Conservation (phyloP, 2,797 vertebrate species). For the Triplophysa bombifrons region DNA sequence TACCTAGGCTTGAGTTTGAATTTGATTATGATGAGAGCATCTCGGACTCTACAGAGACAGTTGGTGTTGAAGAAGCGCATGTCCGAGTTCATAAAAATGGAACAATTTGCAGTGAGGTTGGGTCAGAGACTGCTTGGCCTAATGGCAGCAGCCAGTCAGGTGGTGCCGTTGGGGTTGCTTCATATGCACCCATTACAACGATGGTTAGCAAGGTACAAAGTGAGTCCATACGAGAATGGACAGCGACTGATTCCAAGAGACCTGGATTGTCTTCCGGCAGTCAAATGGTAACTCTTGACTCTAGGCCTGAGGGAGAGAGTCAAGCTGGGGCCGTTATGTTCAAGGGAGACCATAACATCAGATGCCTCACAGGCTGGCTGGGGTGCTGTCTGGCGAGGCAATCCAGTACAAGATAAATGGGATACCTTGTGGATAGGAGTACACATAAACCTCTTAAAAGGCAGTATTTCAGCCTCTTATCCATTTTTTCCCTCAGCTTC, state of each 20-base stretch:
- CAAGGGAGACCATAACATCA: not conserved
- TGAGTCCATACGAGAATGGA: not conserved
- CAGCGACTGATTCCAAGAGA: not conserved
- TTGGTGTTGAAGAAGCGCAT: not conserved
- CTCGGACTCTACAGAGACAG: too few relatives aligned
- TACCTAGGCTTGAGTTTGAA: not conserved
- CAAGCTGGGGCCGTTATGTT: not conserved
- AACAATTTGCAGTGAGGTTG: not conserved
- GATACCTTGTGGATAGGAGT: too few relatives aligned
- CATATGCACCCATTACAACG: not conserved
- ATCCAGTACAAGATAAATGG: too few relatives aligned
- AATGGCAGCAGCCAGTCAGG: not conserved
- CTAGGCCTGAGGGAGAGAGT: slow-evolving; percentile 1
- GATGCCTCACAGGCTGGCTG: not conserved
- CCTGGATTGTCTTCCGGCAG: not conserved
- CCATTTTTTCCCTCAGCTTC: slow-evolving; percentile 2
- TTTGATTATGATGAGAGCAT: too few relatives aligned
- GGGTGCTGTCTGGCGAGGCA: too few relatives aligned
- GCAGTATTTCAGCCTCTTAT: not conserved
- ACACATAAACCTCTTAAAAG: too few relatives aligned
- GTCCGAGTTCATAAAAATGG: not conserved
- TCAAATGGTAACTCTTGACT: not conserved
- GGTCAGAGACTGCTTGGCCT: not conserved
- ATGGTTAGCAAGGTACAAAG: not conserved
- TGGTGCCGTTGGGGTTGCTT: not conserved